Percentiles rank a stretch among this genome's conserved stretches.
Conservation (phyloP, 1,140 invertebrate species). For the Meloidogyne chitwoodi region DNA sequence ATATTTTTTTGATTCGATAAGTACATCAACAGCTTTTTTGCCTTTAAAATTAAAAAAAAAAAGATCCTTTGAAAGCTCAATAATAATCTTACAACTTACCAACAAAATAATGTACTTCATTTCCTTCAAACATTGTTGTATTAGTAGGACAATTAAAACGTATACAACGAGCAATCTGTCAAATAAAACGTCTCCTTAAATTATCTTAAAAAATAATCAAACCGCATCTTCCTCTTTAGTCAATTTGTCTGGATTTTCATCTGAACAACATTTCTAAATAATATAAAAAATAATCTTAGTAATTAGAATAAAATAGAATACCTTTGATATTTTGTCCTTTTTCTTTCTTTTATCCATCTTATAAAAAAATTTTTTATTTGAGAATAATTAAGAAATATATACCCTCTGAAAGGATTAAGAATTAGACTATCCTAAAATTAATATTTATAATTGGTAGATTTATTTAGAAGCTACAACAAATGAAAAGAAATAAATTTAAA, state of each 20-base stretch:
- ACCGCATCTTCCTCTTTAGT: slow-evolving; percentile 80
- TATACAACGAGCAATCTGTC: slow-evolving; percentile 81
- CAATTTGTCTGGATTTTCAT: slow-evolving; percentile 23
- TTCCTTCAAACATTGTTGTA: slow-evolving; percentile 87
- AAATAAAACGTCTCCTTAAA: not conserved
- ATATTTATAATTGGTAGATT: too few relatives aligned
- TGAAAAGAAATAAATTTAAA: too few relatives aligned
- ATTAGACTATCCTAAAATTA: too few relatives aligned
- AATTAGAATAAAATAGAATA: not conserved
- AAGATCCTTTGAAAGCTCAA: too few relatives aligned
- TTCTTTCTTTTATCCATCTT: slow-evolving; percentile 7
- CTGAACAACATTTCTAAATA: not conserved
- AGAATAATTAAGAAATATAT: not conserved
- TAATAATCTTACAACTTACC: too few relatives aligned
- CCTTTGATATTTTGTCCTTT: not conserved
- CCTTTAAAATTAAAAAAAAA: slow-evolving; percentile 60
- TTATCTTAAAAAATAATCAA: not conserved
- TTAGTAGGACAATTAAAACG: slow-evolving; percentile 84
- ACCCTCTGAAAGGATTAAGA: too few relatives aligned
- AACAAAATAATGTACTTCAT: slow-evolving; percentile 93
- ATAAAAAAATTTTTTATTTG: not conserved
- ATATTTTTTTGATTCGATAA: slow-evolving; percentile 88
- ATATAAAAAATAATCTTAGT: not conserved
- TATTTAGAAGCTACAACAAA: too few relatives aligned
- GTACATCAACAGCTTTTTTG: slow-evolving; percentile 79